These are phyloP conservation scores for Theodoxus fluviatilis DNA, from an alignment of 2,888 invertebrate genomes.

Conservation along the genomic window DNA sequence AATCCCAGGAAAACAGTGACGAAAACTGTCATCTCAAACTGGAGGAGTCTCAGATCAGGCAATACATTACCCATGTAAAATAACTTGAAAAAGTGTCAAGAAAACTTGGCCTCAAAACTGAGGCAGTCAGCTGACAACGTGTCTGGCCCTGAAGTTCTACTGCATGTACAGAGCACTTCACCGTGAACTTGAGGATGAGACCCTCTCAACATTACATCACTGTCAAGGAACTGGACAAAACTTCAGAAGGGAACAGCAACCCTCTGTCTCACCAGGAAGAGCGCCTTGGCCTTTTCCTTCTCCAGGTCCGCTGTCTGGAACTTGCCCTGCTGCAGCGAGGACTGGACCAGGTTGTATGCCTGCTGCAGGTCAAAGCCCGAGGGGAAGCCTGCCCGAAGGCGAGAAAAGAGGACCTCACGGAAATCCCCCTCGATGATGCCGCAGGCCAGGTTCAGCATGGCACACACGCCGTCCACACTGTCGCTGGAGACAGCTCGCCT, in stretches of 20 bases:
- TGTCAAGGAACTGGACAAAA: too few relatives aligned
- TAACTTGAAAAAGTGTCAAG: neutral
- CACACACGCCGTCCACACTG: constrained; percentile 94
- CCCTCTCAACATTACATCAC: too few relatives aligned
- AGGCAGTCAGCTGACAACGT: too few relatives aligned
- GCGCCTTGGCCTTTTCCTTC: constrained; percentile 72
- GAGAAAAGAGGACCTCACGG: constrained; percentile 76
- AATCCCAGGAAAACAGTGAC: too few relatives aligned
- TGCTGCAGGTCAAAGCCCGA: constrained; percentile 68
- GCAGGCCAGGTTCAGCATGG: constrained; percentile 91
- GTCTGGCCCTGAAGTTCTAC: too few relatives aligned
- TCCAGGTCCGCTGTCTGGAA: constrained; percentile 77
- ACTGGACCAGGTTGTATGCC: constrained; percentile 83
- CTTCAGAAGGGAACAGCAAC: too few relatives aligned
- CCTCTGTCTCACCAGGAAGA: constrained; percentile 82
- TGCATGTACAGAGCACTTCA: too few relatives aligned
- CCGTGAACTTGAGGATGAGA: too few relatives aligned
- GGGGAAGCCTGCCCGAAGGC: constrained; percentile 81
- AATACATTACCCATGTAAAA: neutral
- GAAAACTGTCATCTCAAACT: too few relatives aligned
- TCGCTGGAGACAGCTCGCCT: constrained; percentile 89
- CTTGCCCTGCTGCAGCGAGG: constrained; percentile 81
- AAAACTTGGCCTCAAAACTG: neutral
- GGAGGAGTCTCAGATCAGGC: too few relatives aligned
- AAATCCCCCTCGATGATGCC: constrained; percentile 86